phyloP scores from a whole-genome alignment of 1,140 invertebrate genomes.

The Drosophila tropicalis region DNA sequence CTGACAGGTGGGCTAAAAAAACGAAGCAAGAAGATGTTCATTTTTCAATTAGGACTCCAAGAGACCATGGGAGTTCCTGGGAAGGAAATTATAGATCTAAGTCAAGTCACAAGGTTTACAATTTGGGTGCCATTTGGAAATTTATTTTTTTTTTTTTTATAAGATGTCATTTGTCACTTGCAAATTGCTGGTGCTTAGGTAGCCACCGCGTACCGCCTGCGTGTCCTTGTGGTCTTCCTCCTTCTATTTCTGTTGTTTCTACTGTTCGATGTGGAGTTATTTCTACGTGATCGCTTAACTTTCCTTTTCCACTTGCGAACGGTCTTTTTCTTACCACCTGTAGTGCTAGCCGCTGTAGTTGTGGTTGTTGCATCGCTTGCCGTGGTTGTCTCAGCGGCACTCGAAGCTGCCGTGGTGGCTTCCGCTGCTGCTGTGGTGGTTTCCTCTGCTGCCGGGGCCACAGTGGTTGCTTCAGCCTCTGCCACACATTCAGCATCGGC shows the following conservation, averaged over 20 bases:
- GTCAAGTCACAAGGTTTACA: not conserved
- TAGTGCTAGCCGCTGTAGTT: not conserved
- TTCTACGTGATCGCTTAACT: not conserved
- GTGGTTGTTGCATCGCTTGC: not conserved
- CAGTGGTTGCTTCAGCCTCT: not conserved
- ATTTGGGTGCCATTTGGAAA: slow-evolving; percentile 1
- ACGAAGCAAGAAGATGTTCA: not conserved
- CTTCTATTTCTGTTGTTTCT: not conserved
- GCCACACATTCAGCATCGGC: slow-evolving; percentile 16
- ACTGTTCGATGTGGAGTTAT: not conserved
- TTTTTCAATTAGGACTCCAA: slow-evolving; percentile 8
- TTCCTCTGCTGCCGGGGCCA: not conserved
- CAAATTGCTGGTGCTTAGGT: not conserved
- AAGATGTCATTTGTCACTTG: not conserved
- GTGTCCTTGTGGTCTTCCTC: not conserved
- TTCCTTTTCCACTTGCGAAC: not conserved
- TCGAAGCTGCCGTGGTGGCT: not conserved
- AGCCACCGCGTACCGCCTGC: not conserved
- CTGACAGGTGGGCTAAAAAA: slow-evolving; percentile 2
- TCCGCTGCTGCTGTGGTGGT: not conserved
- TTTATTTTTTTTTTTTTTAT: not conserved
- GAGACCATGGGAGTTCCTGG: not conserved
- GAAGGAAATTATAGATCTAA: not conserved
- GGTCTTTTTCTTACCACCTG: not conserved
- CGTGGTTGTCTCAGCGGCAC: not conserved